Conservation (phyloP, 2,797 vertebrate species). For the Salarias fasciatus region DNA sequence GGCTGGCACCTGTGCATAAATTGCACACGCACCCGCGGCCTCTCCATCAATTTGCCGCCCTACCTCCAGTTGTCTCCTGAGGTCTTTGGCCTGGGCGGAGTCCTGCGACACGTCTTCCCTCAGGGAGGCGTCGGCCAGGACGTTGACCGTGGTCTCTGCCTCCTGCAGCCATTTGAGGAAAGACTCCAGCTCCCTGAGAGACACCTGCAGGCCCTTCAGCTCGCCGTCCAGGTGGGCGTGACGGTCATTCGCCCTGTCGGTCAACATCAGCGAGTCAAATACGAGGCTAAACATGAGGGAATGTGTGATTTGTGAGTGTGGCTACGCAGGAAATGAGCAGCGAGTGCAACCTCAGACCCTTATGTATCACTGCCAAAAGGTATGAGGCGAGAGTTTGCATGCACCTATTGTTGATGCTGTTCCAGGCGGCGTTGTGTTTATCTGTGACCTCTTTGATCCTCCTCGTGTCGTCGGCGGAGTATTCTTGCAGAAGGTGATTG, state of each 20-base stretch:
- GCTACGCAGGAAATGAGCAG: neutral
- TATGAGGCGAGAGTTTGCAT: neutral
- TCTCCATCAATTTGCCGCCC: conserved; percentile 45
- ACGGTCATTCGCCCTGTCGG: conserved; percentile 86
- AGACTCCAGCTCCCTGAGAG: conserved; percentile 90
- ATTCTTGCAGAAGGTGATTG: conserved; percentile 89
- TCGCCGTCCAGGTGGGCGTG: conserved; percentile 89
- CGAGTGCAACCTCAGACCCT: neutral
- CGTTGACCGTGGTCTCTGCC: conserved; percentile 91
- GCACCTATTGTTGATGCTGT: conserved; percentile 91
- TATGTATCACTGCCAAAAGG: neutral
- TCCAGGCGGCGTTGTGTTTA: conserved; percentile 87
- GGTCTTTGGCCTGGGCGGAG: conserved; percentile 80
- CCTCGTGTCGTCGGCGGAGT: conserved; percentile 91
- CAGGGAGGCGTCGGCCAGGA: conserved; percentile 90
- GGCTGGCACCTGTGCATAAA: conserved; percentile 52
- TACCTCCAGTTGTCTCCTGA: conserved; percentile 91
- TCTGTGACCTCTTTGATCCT: conserved; percentile 92
- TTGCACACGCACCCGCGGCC: conserved; percentile 25
- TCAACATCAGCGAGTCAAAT: conserved; percentile 16
- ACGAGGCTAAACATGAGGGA: neutral
- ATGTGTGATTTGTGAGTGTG: neutral
- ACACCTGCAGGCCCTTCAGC: conserved; percentile 87
- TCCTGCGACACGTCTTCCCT: conserved; percentile 90
- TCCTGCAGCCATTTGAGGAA: conserved; percentile 98